Evolutionary conservation across 35 echinoderm and acorn worm species (phyloP), one percentile per base, ranked within the genome.

Genomic region (Ptychodera flava): DNA sequence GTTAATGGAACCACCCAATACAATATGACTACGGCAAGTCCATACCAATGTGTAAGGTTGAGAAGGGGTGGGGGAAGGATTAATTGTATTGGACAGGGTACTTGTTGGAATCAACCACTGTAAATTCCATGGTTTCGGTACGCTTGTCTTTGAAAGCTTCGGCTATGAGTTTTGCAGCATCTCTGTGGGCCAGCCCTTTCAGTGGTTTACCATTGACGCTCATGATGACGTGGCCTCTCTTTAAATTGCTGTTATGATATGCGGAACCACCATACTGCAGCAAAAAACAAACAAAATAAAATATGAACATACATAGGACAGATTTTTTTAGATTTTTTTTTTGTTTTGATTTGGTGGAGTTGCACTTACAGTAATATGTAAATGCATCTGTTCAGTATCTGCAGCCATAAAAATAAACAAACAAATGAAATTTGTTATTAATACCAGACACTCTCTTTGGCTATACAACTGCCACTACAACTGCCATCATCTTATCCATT

Each of bases 161-260:
- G 1, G 95, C 95, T 15, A 97, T 93, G 92, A 93, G 80, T 36
- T 91, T 85, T 31, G 95, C 93, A 1, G 92, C 92, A 82, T 93
- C 92, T 34, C 90, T 90, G 81, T 97, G 95, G 22, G 83, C 81
- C 16, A 93, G 92, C 28, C 92, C 92, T 0, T 77, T 83, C 12
- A 97, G 52, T 37, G 92, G 78, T 37, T 86, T 91, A 34, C 84
- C 89, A 35, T 93, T 93, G 38, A 97, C 95, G 35, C 88, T 93
- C 15, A 97, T 16, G 30, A 97, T 93, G 38, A 97, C 91, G 90
- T 97, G 95, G 33, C 95, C 95, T 0, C 93, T 91, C 32, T 91
- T 89, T 15, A 97, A 84, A 84, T 90, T 91, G 78, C 95, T 97
- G 78, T 85, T 97, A 32, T 87, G 89, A 34, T 93, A 82, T 0